Conservation (phyloP, 2,888 invertebrate species). For the Keiferia lycopersicella region DNA sequence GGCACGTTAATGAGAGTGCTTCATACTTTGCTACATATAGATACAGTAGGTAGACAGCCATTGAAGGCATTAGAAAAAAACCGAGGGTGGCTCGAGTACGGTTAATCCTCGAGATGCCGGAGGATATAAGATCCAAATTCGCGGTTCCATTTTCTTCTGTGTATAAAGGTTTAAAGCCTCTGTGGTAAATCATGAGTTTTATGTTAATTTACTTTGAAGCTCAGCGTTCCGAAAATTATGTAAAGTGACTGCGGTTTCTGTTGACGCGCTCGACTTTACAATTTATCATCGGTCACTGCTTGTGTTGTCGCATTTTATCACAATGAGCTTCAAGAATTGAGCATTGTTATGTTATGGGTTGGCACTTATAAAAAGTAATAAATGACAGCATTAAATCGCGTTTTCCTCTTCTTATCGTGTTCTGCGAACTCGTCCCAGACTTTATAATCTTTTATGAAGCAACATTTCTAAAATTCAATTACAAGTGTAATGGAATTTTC, state of each 20-base stretch:
- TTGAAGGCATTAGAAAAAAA: conserved; percentile 49
- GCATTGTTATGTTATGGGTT: conserved; percentile 26
- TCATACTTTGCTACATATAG: conserved; percentile 44
- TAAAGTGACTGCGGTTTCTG: conserved; percentile 21
- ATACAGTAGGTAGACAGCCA: conserved; percentile 34
- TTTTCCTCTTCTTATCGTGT: background rate
- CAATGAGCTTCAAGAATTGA: conserved; percentile 18
- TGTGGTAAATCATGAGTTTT: conserved; percentile 23
- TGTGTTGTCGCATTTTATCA: conserved; percentile 7
- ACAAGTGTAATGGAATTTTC: conserved; percentile 22
- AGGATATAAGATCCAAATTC: conserved; percentile 37
- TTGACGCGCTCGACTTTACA: conserved; percentile 21
- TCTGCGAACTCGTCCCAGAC: background rate
- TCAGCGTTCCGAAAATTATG: conserved; percentile 21
- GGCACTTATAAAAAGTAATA: conserved; percentile 3
- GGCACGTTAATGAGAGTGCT: conserved; percentile 64
- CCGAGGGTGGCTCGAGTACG: conserved; percentile 48
- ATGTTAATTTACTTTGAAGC: conserved; percentile 24
- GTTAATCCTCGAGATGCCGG: conserved; percentile 46
- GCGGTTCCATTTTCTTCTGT: conserved; percentile 7
- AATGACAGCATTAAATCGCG: no score
- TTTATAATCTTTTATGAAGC: background rate
- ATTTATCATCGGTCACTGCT: conserved; percentile 22
- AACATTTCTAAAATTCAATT: conserved; percentile 18
- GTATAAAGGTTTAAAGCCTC: conserved; percentile 15